Base-by-base conservation (phyloP, 2,888 invertebrate genomes). In the Itoplectis maculator region DNA sequence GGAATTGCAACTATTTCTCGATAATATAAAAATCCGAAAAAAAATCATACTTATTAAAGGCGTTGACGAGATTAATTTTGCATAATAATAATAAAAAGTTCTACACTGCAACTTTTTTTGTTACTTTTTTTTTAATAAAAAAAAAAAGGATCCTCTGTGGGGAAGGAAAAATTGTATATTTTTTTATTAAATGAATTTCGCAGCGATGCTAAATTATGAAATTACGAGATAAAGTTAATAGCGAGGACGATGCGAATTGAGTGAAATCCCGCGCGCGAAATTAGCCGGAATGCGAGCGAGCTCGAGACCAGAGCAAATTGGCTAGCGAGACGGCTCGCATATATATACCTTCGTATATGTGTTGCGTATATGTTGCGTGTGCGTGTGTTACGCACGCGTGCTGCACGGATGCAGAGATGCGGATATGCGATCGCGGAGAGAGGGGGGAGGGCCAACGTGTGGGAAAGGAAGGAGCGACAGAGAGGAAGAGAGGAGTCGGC, bases 341-440 rank as follows among this genome's bases (percentile, higher is more conserved):
- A 23, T 69, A 69, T 51, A 45, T 45, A 65, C 29, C 2, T 40
- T 37, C 49, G n/a, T n/a, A n/a, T n/a, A n/a, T n/a, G n/a, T n/a
- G n/a, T n/a, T n/a, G n/a, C 13, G 61, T 63, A 11, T 40, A 11
- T 69, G 74, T 80, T 63, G 54, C 54, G 68, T 54, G 69, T 54
- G 80, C 74, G 18, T 40, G 18, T 69, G 74, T 80, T 63, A 63
- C 54, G 68, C 63, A 75, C 63, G 80, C 74, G 80, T 80, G 80
- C 80, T 69, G 54, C n/a, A n/a, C 69, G 69, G 72, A 74, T 68
- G 54, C 68, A 75, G 66, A 77, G 65, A 77, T 47, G 51, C 47
- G 65, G 79, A 73, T 79, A 79, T 77, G 75, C 79, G 66, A 61
- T 47, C 51, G 69, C 63, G 76, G 69, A 66, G 61, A 70, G 61